A percentile compares a stretch with the other conserved stretches of the same genome.
These are phyloP conservation scores for Volucella inanis DNA, from an alignment of 2,888 invertebrate genomes.

Conservation along the genomic window DNA sequence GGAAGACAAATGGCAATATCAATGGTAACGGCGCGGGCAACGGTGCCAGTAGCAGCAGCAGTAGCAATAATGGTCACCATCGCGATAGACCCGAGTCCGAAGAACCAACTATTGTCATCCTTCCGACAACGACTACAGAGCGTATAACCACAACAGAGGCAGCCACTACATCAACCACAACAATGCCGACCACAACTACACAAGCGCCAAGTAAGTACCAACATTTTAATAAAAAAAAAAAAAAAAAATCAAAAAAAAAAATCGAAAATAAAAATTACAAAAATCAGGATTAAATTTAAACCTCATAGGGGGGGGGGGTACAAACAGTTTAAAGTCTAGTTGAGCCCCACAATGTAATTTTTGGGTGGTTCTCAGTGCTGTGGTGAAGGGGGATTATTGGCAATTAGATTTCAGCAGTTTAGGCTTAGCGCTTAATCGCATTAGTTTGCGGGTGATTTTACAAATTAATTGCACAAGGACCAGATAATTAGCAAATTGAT, in stretches of 20 bases:
- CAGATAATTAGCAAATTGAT: conserved; percentile 29
- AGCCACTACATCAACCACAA: conserved; percentile 85
- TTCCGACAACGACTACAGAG: conserved; percentile 84
- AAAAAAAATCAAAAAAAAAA: background rate
- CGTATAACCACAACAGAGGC: conserved; percentile 83
- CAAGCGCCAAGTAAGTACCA: conserved; percentile 84
- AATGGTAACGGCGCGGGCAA: conserved; percentile 76
- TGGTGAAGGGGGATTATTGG: conserved; percentile 11
- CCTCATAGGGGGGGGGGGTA: background rate
- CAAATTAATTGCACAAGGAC: conserved; percentile 41
- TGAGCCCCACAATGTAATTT: conserved; percentile 24
- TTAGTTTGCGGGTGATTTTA: conserved; percentile 61
- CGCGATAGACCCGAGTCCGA: conserved; percentile 79
- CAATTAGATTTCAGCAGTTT: conserved; percentile 52
- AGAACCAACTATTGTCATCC: conserved; percentile 82
- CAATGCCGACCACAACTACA: conserved; percentile 83
- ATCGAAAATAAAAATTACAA: background rate
- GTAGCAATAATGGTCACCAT: conserved; percentile 74
- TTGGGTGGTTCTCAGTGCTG: background rate
- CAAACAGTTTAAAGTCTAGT: conserved; percentile 49
- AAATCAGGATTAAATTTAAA: conserved; percentile 14
- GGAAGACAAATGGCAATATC: conserved; percentile 71
- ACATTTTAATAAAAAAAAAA: conserved; percentile 1
- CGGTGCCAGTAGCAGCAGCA: conserved; percentile 73
- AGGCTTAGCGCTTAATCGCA: conserved; percentile 56